Evolutionary conservation across 2,888 invertebrate species (phyloP).

Genomic region (Euplexia lucipara): DNA sequence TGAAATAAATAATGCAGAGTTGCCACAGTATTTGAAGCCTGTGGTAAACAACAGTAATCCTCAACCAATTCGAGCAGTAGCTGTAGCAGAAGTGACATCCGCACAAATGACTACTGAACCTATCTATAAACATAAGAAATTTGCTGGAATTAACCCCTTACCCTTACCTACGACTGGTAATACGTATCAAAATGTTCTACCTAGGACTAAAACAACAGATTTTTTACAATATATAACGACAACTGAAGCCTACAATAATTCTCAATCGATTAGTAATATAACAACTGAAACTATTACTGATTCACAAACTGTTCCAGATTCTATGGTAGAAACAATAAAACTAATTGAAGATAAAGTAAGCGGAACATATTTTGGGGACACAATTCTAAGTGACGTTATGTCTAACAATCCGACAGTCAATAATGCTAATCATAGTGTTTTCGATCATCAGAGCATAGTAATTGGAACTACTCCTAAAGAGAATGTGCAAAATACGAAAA

Average conservation of each 20-base stretch:
- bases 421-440: slow-evolving; percentile 3
- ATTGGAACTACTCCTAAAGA: slow-evolving; percentile 7
- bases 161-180: background rate
- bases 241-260: background rate
- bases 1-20: background rate
- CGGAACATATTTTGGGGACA: background rate
- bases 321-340: slow-evolving; percentile 39
- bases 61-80: background rate
- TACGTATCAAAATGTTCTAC: background rate
- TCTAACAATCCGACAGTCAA: background rate
- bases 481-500: background rate
- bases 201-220: slow-evolving; percentile 1
- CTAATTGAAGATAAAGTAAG: slow-evolving; percentile 13
- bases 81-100: background rate
- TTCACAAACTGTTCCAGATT: slow-evolving; percentile 18
- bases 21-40: background rate
- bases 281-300: slow-evolving; percentile 23
- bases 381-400: background rate
- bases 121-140: background rate
- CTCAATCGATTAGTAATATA: background rate
- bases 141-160: background rate
- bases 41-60: background rate
- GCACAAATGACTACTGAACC: background rate
- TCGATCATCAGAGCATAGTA: slow-evolving; percentile 25
- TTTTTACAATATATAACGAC: background rate